Evolutionary conservation across 2,113 vertebrate genomes (phyloP).

Genomic region (Hemiscyllium ocellatum): DNA sequence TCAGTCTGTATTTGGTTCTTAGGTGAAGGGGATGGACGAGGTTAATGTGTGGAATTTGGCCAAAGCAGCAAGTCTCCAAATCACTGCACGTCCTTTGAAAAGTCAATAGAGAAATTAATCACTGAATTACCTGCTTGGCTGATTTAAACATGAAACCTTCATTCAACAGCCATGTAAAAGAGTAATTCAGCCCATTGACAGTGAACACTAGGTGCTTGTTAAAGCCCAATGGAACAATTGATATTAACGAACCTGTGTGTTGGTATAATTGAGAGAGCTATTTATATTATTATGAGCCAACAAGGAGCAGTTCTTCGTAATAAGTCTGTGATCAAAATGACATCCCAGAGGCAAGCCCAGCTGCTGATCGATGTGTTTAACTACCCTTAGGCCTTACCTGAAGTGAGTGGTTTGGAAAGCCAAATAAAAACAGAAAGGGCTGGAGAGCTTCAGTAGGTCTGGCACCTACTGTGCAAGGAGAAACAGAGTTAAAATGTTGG

Average conservation of each 20-base stretch:
- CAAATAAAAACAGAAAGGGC: neutral
- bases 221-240: neutral
- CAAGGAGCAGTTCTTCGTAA: neutral
- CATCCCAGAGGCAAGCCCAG: neutral
- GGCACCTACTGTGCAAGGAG: no score
- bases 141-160: neutral
- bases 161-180: neutral
- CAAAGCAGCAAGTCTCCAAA: neutral
- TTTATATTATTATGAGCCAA: neutral
- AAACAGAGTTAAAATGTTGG: no score
- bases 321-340: neutral
- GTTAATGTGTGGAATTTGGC: neutral
- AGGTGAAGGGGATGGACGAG: neutral
- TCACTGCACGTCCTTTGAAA: neutral
- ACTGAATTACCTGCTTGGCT: neutral
- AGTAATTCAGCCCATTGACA: neutral
- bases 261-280: neutral
- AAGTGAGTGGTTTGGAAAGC: neutral
- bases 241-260: neutral
- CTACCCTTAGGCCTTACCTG: neutral
- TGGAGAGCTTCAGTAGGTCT: no score
- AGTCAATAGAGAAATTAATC: neutral
- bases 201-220: neutral
- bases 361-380: neutral
- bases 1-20: neutral